phyloP scores from a whole-genome alignment of 2,113 vertebrate species.

The Hippolais icterina region DNA sequence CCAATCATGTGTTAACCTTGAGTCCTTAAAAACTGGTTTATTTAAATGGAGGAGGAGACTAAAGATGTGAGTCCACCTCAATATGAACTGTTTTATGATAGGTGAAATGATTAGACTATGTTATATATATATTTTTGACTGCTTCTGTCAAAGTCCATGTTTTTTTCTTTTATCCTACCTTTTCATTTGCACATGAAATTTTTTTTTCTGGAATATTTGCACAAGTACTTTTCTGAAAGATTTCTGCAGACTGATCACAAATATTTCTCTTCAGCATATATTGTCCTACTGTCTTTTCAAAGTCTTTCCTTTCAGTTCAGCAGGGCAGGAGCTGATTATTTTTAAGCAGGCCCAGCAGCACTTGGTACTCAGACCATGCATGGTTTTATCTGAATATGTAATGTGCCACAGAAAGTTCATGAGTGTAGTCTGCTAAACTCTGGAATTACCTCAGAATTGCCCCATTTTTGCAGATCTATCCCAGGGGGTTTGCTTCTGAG shows the following conservation, averaged over 20 bases:
- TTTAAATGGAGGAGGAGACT: neutral
- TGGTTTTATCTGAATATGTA: neutral
- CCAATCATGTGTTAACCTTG: neutral
- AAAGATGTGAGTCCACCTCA: neutral
- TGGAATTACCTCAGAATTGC: neutral
- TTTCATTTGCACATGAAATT: neutral
- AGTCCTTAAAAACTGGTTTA: neutral
- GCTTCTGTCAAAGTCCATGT: neutral
- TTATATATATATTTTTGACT: neutral
- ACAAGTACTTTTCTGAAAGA: neutral
- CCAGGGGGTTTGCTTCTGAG: neutral
- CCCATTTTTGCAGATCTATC: neutral
- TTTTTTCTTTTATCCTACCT: neutral
- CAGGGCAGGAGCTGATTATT: neutral
- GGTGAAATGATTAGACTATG: neutral
- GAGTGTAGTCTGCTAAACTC: neutral
- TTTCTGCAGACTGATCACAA: neutral
- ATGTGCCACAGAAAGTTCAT: neutral
- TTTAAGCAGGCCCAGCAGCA: neutral
- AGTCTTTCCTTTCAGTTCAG: neutral
- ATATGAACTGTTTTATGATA: neutral
- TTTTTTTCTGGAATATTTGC: neutral
- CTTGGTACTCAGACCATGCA: accelerated
- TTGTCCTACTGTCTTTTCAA: neutral
- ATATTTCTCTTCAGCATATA: neutral